A percentile compares a stretch with the other conserved stretches of the same genome.
phyloP scores from a whole-genome alignment of 1,140 invertebrate species.

The Penaeus japonicus region DNA sequence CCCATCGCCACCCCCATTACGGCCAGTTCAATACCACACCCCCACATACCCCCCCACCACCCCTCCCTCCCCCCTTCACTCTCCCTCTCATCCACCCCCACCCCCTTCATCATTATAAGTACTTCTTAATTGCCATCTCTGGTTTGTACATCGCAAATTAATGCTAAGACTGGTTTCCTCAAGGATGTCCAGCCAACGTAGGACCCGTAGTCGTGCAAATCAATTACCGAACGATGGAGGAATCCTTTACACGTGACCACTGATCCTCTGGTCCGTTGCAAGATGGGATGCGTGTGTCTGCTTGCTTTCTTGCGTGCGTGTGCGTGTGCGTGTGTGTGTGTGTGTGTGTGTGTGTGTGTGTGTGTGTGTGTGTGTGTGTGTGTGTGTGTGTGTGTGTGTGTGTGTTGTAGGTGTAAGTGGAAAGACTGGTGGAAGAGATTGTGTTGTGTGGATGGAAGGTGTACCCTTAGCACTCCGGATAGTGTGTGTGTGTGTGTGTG shows the following conservation, averaged over 20 bases:
- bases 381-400: neutral
- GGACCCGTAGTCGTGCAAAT: no score
- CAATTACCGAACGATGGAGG: no score
- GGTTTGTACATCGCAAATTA: no score
- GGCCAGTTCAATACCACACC: conserved; percentile 40
- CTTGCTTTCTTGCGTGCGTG: neutral
- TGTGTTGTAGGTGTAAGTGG: neutral
- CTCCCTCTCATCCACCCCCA: no score
- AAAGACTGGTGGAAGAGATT: neutral
- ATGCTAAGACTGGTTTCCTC: no score
- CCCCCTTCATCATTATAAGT: no score
- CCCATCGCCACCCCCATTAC: neutral
- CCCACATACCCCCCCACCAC: neutral
- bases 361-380: neutral
- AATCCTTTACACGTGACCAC: neutral
- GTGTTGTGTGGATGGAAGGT: neutral
- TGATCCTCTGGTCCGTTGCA: neutral
- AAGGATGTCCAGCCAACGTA: no score
- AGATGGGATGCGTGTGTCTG: neutral
- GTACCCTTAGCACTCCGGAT: no score
- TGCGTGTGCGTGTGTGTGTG: neutral
- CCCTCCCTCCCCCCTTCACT: neutral
- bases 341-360: neutral
- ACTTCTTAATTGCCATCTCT: no score
- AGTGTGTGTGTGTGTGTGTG: neutral